Percentiles rank a stretch among this genome's conserved stretches.
Conservation (phyloP, 2,113 vertebrate species). For the Melanerpes formicivorus region DNA sequence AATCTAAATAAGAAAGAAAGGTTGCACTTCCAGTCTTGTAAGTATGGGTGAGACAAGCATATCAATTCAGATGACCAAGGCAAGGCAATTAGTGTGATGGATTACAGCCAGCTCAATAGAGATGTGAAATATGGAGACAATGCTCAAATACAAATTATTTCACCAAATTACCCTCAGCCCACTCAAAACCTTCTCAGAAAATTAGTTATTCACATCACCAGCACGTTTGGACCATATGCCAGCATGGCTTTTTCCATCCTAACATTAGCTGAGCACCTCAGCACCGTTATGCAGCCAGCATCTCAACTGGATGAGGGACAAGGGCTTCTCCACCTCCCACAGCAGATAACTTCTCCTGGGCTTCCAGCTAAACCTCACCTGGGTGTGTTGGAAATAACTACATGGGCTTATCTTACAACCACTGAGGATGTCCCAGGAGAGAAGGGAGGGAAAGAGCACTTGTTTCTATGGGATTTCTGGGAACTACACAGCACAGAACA, state of each 20-base stretch:
- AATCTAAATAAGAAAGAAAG: not conserved
- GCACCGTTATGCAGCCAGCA: rapidly evolving
- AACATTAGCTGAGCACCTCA: not conserved
- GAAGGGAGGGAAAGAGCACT: not conserved
- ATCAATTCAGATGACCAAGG: slow-evolving; percentile 15
- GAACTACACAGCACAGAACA: not conserved
- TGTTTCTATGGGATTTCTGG: not conserved
- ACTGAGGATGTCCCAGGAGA: too few relatives aligned
- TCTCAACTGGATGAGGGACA: not conserved
- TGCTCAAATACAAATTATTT: not conserved
- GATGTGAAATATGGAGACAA: not conserved
- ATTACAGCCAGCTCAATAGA: not conserved
- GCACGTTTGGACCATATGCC: not conserved
- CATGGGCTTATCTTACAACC: rapidly evolving
- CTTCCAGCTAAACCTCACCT: not conserved
- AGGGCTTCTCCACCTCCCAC: rapidly evolving
- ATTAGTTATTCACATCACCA: not conserved
- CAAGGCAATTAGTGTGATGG: slow-evolving; percentile 23
- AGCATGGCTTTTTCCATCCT: not conserved
- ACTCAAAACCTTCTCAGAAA: not conserved
- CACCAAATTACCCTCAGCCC: not conserved
- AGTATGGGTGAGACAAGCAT: not conserved
- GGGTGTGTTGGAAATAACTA: rapidly evolving
- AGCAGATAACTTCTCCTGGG: not conserved
- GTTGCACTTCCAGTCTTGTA: not conserved